A percentile compares a stretch with the other conserved stretches of the same genome.
Evolutionary conservation across 2,888 invertebrate genomes (phyloP).

Genomic region (Spisula subtruncata): DNA sequence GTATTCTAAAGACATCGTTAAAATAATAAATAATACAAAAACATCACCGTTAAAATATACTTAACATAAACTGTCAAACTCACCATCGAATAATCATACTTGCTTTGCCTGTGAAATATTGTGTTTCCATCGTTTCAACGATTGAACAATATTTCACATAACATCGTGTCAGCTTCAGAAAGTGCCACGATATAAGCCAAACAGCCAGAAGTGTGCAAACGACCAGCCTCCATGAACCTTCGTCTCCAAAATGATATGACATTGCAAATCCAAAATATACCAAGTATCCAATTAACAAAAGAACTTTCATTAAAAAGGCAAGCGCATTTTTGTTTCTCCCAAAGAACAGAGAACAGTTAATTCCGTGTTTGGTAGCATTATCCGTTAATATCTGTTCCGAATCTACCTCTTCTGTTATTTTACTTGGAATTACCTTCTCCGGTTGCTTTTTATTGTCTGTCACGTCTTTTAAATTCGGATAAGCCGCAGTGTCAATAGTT

Average conservation of each 20-base stretch:
- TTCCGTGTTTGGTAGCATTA: not conserved
- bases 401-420: not conserved
- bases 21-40: no score
- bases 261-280: slow-evolving; percentile 70
- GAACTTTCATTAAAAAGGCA: not conserved
- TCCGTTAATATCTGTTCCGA: no score
- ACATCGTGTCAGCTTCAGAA: slow-evolving; percentile 44
- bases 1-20: no score
- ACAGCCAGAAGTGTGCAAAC: slow-evolving; percentile 62
- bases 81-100: slow-evolving; percentile 60
- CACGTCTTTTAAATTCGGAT: not conserved
- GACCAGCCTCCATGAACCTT: slow-evolving; percentile 72
- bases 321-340: not conserved
- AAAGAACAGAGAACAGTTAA: not conserved
- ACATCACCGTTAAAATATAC: no score
- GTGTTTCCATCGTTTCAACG: not conserved
- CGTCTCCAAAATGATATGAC: slow-evolving; percentile 71
- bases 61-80: no score
- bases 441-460: not conserved
- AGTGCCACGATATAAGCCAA: slow-evolving; percentile 40
- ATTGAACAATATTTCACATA: slow-evolving; percentile 10
- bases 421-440: not conserved
- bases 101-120: slow-evolving; percentile 24
- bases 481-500: not conserved
- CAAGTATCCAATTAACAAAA: slow-evolving; percentile 53